Conservation (phyloP, 1,140 invertebrate genomes). For the Eupristina koningsbergeri region DNA sequence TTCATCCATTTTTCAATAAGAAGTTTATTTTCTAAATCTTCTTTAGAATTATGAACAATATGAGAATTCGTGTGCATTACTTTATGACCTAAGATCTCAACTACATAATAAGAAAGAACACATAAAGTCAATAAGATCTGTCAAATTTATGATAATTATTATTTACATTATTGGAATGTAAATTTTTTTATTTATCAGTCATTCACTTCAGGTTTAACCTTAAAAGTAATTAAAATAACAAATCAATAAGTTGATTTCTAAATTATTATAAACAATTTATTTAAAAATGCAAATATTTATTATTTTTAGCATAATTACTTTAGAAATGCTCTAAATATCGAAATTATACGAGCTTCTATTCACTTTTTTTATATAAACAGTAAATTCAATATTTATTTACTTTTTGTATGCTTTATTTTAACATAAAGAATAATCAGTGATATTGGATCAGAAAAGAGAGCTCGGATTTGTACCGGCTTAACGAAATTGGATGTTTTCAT, state of each 20-base stretch:
- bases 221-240: not conserved
- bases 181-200: not conserved
- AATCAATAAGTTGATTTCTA: not conserved
- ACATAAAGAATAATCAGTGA: no score
- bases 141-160: not conserved
- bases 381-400: not conserved
- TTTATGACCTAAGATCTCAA: not conserved
- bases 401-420: no score
- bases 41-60: not conserved
- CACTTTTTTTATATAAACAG: not conserved
- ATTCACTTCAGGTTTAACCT: not conserved
- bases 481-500: not conserved
- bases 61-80: slow-evolving; percentile 31
- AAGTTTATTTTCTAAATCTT: slow-evolving; percentile 35
- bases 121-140: not conserved
- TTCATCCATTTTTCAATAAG: slow-evolving; percentile 46
- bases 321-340: no score
- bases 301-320: not conserved
- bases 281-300: not conserved
- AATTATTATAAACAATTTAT: not conserved
- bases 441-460: not conserved
- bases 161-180: not conserved
- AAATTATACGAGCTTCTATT: no score
- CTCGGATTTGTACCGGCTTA: not conserved
- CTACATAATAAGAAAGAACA: not conserved